These are phyloP conservation scores for Cecidostiba fungosa DNA, from an alignment of 2,888 invertebrate genomes.

Conservation along the genomic window DNA sequence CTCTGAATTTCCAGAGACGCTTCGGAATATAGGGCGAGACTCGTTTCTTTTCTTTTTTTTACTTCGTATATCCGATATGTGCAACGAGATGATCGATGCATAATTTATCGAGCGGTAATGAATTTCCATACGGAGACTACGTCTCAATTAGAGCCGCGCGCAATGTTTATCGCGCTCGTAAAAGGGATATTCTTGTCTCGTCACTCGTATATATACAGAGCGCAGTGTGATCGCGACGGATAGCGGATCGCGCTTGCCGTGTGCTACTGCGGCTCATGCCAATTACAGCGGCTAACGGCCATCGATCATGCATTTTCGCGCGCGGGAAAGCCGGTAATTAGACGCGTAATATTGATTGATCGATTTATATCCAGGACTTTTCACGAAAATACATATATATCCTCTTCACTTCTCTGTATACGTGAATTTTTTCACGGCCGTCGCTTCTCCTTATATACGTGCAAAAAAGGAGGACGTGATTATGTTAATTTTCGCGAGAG, in stretches of 20 bases:
- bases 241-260: background rate
- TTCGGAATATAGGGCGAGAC: conserved; percentile 10
- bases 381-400: background rate
- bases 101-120: background rate
- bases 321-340: conserved; percentile 50
- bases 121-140: background rate
- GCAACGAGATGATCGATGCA: background rate
- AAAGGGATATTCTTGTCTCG: conserved; percentile 17
- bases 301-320: conserved; percentile 57
- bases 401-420: background rate
- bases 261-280: conserved; percentile 12
- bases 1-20: background rate
- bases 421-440: background rate
- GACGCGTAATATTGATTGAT: conserved; percentile 56
- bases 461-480: background rate
- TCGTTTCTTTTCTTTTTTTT: background rate
- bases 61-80: background rate
- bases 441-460: too few species aligned
- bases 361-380: conserved; percentile 43
- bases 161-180: conserved; percentile 23
- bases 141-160: conserved; percentile 30
- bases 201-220: background rate
- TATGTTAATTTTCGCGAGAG: conserved; percentile 4
- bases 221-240: conserved; percentile 12
- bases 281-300: conserved; percentile 45